Evolutionary conservation across 2,113 vertebrate species (phyloP).

Genomic region (Cebidichthys violaceus): DNA sequence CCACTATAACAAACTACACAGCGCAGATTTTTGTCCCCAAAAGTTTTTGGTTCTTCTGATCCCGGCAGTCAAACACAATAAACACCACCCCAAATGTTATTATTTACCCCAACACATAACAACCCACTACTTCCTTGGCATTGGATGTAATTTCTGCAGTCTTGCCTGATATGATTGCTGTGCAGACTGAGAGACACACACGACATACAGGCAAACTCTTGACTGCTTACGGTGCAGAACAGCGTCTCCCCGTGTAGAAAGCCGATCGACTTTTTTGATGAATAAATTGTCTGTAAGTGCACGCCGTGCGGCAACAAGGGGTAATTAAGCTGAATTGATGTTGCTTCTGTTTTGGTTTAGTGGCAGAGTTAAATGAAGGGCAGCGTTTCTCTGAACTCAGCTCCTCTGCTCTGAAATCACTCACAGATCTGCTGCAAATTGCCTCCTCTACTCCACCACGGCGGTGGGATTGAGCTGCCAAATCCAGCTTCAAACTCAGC

Average conservation of each 20-base stretch:
- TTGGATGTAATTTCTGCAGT: background rate
- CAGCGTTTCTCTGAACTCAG: conserved; percentile 51
- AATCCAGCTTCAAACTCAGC: conserved; percentile 50
- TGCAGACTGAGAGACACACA: background rate
- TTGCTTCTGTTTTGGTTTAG: conserved; percentile 73
- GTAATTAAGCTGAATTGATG: conserved; percentile 76
- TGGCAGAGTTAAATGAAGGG: conserved; percentile 70
- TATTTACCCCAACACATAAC: background rate
- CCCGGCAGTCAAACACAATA: background rate
- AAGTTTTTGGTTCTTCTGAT: background rate
- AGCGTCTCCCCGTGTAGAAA: conserved; percentile 3
- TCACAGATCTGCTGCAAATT: conserved; percentile 51
- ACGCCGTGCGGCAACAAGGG: conserved; percentile 43
- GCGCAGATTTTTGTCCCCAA: background rate
- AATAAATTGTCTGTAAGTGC: conserved; percentile 70
- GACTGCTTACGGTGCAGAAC: conserved; percentile 32
- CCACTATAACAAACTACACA: background rate
- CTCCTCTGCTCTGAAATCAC: conserved; percentile 44
- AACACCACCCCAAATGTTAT: background rate
- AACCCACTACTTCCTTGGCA: conserved; percentile 14
- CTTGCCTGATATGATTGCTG: background rate
- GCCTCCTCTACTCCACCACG: conserved; percentile 34
- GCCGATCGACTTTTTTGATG: conserved; percentile 52
- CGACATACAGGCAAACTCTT: background rate
- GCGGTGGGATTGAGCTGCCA: conserved; percentile 28